A percentile compares a stretch with the other conserved stretches of the same genome.
Conservation (phyloP, 2,888 invertebrate genomes). For the Andrena fulva region DNA sequence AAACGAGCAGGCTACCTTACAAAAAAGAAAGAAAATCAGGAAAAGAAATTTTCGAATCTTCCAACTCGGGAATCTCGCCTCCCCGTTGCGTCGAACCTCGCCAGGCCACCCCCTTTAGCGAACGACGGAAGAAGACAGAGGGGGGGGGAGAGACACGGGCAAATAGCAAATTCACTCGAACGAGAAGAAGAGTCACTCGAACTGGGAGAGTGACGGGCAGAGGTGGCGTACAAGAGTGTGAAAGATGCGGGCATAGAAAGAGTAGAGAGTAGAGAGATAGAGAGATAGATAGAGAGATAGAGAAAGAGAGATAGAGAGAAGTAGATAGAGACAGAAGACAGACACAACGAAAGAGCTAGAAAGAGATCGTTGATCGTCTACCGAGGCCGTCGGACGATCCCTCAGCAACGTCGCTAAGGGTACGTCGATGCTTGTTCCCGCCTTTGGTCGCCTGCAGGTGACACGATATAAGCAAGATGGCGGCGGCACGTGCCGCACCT, state of each 20-base stretch:
- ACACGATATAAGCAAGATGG: slow-evolving; percentile 97
- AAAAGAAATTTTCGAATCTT: too few species aligned
- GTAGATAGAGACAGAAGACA: slow-evolving; percentile 60
- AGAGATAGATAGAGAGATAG: slow-evolving; percentile 66
- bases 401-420: slow-evolving; percentile 84
- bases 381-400: slow-evolving; percentile 84
- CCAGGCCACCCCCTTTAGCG: slow-evolving; percentile 16
- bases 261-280: slow-evolving; percentile 60
- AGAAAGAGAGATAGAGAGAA: slow-evolving; percentile 35
- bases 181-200: slow-evolving; percentile 23
- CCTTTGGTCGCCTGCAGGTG: slow-evolving; percentile 87
- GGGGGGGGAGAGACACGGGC: slow-evolving; percentile 3
- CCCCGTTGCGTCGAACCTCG: not conserved
- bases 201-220: slow-evolving; percentile 43
- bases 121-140: slow-evolving; percentile 30
- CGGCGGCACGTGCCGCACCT: slow-evolving; percentile 97
- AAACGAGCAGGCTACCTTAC: not conserved
- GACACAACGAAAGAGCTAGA: slow-evolving; percentile 68
- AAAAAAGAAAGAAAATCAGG: not conserved
- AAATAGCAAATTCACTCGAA: slow-evolving; percentile 20
- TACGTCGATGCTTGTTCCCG: slow-evolving; percentile 83
- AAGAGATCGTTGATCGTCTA: slow-evolving; percentile 80
- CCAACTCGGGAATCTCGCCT: not conserved
- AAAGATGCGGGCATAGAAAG: slow-evolving; percentile 23
- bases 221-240: slow-evolving; percentile 34